Evolutionary conservation across 1,140 invertebrate genomes (phyloP), one percentile per base, ranked within the genome.

Genomic region (Triops longicaudatus): DNA sequence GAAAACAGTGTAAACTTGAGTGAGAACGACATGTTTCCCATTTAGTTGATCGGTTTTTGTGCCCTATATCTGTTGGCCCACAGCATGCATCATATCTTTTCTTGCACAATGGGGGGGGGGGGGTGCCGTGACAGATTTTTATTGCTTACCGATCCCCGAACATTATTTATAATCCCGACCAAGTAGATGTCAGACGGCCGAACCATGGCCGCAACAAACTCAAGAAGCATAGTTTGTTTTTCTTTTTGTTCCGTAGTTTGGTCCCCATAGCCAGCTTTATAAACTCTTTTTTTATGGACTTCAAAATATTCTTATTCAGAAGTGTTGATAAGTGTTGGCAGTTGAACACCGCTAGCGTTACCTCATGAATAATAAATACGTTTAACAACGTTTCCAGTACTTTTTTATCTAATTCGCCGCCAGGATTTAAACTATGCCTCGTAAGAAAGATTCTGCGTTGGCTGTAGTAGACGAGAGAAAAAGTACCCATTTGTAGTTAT

Each of bases 61-160:
- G 50, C 50, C 17, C 50, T 63, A 63, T 17, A 63, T 10, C 10
- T 22, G 50, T 63, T 63, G 22, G 22, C 50, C 50, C 50, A 12
- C n/a, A 22, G 50, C 50, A 63, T 63, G 50, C 50, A 17, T 63
- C 50, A 63, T 22, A 63, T 63, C 50, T 63, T 63, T 63, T 63
- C 10, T 63, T 63, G 50, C 5, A 17, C 50, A 22, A 63, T 17
- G 50, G 50, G 44, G 50, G 50, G 50, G 6, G 5, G 3, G 43
- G 43, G 43, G 0, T 10, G 10, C 14, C 0, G 50, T n/a, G 50
- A 17, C 17, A 22, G 50, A 63, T 63, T 63, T 63, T 63, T 63
- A 63, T 63, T 63, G 50, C 50, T 63, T 63, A 63, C 50, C 50
- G n/a, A 63, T 63, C 50, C 50, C 31, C 14, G 50, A 63, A 63